Percentiles rank a stretch among this genome's conserved stretches.
Conservation (phyloP, 2,888 invertebrate genomes). For the Chymomyza caudatula region DNA sequence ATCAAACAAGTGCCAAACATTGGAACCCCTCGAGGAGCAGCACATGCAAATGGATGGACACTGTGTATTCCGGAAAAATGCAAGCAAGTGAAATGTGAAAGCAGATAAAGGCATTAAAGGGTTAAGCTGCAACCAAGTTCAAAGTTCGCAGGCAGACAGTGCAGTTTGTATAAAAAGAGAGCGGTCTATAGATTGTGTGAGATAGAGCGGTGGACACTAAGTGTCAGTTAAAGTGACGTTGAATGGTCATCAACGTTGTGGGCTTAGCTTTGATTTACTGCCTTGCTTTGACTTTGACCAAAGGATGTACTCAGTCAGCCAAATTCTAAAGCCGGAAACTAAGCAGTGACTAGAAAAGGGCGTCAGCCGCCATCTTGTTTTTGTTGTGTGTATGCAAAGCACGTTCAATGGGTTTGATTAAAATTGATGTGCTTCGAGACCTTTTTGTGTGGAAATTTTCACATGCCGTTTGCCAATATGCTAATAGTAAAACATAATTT, state of each 20-base stretch:
- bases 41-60: slow-evolving; percentile 5
- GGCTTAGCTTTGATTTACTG: slow-evolving; percentile 68
- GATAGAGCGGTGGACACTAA: not conserved
- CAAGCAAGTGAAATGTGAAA: slow-evolving; percentile 65
- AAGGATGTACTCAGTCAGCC: slow-evolving; percentile 31
- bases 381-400: slow-evolving; percentile 52
- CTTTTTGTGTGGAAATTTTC: slow-evolving; percentile 46
- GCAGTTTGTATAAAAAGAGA: not conserved
- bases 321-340: not conserved
- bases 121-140: slow-evolving; percentile 59
- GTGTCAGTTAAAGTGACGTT: slow-evolving; percentile 47
- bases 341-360: not conserved
- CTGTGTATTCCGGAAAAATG: slow-evolving; percentile 25
- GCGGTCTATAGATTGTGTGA: not conserved
- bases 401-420: slow-evolving; percentile 62
- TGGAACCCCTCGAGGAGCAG: slow-evolving; percentile 23
- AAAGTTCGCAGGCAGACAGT: slow-evolving; percentile 32
- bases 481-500: slow-evolving; percentile 67
- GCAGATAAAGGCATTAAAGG: slow-evolving; percentile 67
- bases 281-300: slow-evolving; percentile 37
- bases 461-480: slow-evolving; percentile 32
- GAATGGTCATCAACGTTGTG: slow-evolving; percentile 62
- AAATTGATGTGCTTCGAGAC: slow-evolving; percentile 61
- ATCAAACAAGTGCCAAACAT: slow-evolving; percentile 36
- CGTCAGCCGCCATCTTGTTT: not conserved